phyloP scores from a whole-genome alignment of 2,113 vertebrate genomes.

The Gasterosteus aculeatus region DNA sequence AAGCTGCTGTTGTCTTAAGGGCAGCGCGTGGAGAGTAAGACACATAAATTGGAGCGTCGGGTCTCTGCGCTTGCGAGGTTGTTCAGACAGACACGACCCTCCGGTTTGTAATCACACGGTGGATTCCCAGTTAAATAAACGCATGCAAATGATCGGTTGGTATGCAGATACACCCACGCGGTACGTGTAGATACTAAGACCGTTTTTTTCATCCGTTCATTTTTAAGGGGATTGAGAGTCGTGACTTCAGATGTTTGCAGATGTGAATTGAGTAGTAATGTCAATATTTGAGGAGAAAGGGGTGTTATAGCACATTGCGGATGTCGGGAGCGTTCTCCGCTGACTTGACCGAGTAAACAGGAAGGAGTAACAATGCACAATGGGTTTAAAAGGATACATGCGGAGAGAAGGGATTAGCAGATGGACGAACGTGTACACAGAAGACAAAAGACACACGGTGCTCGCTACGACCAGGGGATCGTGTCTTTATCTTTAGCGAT shows the following conservation, averaged over 20 bases:
- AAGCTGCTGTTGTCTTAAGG: slow-evolving; percentile 73
- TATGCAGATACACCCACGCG: slow-evolving; percentile 50
- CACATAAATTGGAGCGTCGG: slow-evolving; percentile 66
- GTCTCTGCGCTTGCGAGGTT: slow-evolving; percentile 63
- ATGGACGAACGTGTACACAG: not conserved
- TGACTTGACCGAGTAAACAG: slow-evolving; percentile 41
- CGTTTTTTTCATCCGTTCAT: slow-evolving; percentile 46
- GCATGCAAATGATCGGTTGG: slow-evolving; percentile 50
- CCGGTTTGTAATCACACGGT: slow-evolving; percentile 58
- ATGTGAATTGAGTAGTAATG: slow-evolving; percentile 47
- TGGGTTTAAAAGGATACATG: slow-evolving; percentile 12
- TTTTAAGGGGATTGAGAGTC: slow-evolving; percentile 51
- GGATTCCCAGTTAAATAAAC: slow-evolving; percentile 49
- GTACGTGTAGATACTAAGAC: slow-evolving; percentile 38
- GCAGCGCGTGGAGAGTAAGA: slow-evolving; percentile 63
- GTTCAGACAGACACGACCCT: slow-evolving; percentile 64
- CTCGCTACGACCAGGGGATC: not conserved
- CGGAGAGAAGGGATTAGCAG: not conserved
- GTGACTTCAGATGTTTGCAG: slow-evolving; percentile 49
- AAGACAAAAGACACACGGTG: not conserved
- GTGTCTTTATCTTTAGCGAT: not conserved
- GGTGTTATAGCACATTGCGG: slow-evolving; percentile 53
- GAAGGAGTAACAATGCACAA: slow-evolving; percentile 11
- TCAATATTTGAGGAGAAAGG: slow-evolving; percentile 44
- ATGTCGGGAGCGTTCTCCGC: slow-evolving; percentile 50